Conservation (phyloP, 2,797 vertebrate genomes). For the Rhodeus uyekii region DNA sequence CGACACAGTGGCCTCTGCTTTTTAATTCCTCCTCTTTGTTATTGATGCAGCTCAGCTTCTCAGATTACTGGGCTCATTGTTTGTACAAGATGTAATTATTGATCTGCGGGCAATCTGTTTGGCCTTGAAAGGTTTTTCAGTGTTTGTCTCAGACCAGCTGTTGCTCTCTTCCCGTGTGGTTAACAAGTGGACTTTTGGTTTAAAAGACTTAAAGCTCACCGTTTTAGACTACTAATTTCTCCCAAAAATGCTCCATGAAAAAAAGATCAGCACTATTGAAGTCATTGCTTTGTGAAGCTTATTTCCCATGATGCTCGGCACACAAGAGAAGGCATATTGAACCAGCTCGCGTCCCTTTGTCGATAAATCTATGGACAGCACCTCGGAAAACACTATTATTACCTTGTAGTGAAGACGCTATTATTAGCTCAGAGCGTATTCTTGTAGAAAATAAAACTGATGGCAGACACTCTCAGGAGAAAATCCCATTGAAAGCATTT, state of each 20-base stretch:
- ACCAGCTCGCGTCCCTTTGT: background rate
- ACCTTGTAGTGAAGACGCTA: background rate
- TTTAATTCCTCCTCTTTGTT: constrained; percentile 36
- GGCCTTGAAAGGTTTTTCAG: background rate
- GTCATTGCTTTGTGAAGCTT: constrained; percentile 17
- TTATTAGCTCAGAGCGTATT: constrained; percentile 24
- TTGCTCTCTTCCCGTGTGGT: constrained; percentile 16
- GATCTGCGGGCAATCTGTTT: constrained; percentile 37
- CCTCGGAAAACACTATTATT: constrained; percentile 33
- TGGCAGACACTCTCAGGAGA: background rate
- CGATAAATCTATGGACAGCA: constrained; percentile 32
- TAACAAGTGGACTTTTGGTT: constrained; percentile 24
- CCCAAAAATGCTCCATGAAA: background rate
- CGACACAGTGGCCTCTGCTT: background rate
- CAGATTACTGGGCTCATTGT: constrained; percentile 35
- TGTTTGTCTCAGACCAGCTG: constrained; percentile 15
- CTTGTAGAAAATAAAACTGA: constrained; percentile 28
- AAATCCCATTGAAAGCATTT: constrained; percentile 1
- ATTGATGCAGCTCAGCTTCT: constrained; percentile 30
- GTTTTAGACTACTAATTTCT: constrained; percentile 16
- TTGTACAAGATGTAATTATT: constrained; percentile 49
- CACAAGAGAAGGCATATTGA: constrained; percentile 21
- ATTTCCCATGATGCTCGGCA: constrained; percentile 43
- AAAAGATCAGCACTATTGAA: background rate
- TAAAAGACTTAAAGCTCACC: background rate